Evolutionary conservation across 2,797 vertebrate genomes (phyloP).

Genomic region (Hoplostethus atlanticus): DNA sequence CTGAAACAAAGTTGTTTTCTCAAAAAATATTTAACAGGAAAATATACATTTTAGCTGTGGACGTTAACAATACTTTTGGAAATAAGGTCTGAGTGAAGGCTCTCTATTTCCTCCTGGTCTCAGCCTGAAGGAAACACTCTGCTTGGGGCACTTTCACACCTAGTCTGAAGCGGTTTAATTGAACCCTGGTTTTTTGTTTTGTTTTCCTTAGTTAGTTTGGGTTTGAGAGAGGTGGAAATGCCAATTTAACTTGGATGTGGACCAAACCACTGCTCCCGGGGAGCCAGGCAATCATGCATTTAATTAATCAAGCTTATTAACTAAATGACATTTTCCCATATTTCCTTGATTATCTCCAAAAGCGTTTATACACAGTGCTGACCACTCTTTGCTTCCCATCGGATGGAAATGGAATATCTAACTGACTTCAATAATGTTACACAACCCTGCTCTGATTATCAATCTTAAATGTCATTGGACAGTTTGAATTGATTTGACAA

Average conservation of each 20-base stretch:
- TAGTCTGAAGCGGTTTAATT: constrained; percentile 30
- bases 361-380: neutral
- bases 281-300: constrained; percentile 48
- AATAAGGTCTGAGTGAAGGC: neutral
- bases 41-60: constrained; percentile 10
- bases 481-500: constrained; percentile 11
- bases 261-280: constrained; percentile 44
- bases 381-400: constrained; percentile 9
- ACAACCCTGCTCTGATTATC: constrained; percentile 9
- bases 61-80: constrained; percentile 1
- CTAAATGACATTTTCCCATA: constrained; percentile 46
- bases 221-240: constrained; percentile 46
- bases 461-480: constrained; percentile 18
- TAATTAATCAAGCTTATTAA: constrained; percentile 59
- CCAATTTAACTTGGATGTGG: constrained; percentile 41
- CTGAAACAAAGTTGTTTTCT: constrained; percentile 44
- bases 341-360: constrained; percentile 51
- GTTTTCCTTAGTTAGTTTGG: constrained; percentile 25
- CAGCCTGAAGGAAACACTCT: neutral
- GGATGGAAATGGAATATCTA: neutral
- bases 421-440: constrained; percentile 9
- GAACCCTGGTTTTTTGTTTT: neutral
- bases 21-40: constrained; percentile 36
- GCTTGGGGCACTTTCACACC: neutral
- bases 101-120: neutral